Base-by-base conservation (phyloP, 2,797 vertebrate species). In the Sebastes ruberrimus region DNA sequence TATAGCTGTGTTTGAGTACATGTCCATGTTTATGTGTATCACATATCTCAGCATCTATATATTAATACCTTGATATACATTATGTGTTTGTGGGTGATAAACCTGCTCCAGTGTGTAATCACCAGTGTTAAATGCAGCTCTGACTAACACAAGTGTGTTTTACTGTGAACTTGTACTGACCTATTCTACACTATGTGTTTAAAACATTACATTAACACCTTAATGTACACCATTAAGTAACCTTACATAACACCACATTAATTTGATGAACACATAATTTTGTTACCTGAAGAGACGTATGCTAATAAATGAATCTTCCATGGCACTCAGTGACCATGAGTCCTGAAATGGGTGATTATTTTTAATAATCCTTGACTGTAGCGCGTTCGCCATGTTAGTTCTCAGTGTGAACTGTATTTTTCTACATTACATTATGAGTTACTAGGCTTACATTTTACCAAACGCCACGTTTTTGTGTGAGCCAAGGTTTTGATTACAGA, bases 401-500 rank as follows among this genome's bases (percentile, higher is more conserved):
- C 22, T 76, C 38, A 9, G 49, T 67, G 52, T 77, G 20, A 71
- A 52, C n/a, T 69, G 38, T 71, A 73, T 78, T 86, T 80, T 69
- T 78, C 38, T 64, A 52, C 53, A 67, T 75, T 33, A 22, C 38
- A 74, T 78, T 74, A 74, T 27, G 25, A 87, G 23, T 38, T 70
- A 30, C 7, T 5, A 53, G 8, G n/a, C 52, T 70, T 65, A 22
- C 8, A 27, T 30, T 89, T 87, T 71, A 55, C 53, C 20, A 71
- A 76, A 68, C 1, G 7, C 2, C 33, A 20, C 23, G 75, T 88
- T 89, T 89, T 73, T 68, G 70, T 87, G 28, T 38, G 65, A 84
- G 71, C 59, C 80, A 78, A 85, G 90, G 80, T 80, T 89, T 66
- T 80, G 85, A 92, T 87, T 80, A 90, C 71, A 88, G 62, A 84